Percentiles rank a stretch among this genome's conserved stretches.
phyloP scores from a whole-genome alignment of 2,113 vertebrate species.

The Percina caprodes region DNA sequence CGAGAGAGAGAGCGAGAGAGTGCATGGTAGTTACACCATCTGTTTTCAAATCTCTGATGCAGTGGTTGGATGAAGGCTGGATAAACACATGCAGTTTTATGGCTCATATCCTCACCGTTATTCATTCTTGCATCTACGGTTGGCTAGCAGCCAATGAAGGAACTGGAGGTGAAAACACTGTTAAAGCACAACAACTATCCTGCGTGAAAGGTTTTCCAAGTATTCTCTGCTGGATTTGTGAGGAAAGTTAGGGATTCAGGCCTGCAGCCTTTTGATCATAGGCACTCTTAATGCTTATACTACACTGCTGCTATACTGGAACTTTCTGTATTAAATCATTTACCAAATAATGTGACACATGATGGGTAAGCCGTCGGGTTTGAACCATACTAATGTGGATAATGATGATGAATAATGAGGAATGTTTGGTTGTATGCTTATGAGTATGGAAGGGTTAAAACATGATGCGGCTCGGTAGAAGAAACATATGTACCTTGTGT shows the following conservation, averaged over 20 bases:
- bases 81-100: neutral
- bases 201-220: neutral
- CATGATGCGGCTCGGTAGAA: neutral
- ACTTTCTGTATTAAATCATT: neutral
- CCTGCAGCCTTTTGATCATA: neutral
- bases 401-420: slow-evolving; percentile 18
- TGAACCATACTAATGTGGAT: neutral
- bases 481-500: slow-evolving; percentile 54
- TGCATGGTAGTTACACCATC: neutral
- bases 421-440: neutral
- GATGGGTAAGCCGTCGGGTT: neutral
- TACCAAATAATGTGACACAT: neutral
- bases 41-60: neutral
- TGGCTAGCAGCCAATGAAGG: neutral
- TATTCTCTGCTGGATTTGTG: neutral
- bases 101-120: neutral
- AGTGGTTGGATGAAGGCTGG: neutral
- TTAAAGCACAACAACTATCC: neutral
- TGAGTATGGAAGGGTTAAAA: slow-evolving; percentile 18
- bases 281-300: neutral
- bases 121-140: neutral
- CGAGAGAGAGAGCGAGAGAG: no score
- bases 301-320: neutral
- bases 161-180: neutral
- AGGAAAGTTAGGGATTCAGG: neutral